Conservation (phyloP, 2,113 vertebrate species). For the Arizona elegans region DNA sequence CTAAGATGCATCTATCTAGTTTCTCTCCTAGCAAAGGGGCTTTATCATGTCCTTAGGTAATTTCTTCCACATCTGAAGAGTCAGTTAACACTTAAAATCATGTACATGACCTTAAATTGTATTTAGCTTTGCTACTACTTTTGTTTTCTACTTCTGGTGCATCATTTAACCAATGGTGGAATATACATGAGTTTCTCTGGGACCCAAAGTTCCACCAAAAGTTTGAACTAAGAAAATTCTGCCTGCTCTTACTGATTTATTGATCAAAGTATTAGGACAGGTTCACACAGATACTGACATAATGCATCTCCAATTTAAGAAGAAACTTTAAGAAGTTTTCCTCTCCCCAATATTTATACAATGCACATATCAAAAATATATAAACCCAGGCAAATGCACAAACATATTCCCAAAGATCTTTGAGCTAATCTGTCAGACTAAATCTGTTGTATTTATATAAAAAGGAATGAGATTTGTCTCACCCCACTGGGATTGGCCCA, state of each 20-base stretch:
- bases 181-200: no score
- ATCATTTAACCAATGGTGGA: background rate
- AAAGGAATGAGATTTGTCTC: background rate
- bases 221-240: no score
- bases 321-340: background rate
- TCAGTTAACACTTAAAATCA: background rate
- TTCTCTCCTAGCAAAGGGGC: background rate
- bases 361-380: background rate
- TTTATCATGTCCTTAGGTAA: background rate
- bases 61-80: background rate
- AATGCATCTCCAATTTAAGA: background rate
- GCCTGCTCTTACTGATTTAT: background rate
- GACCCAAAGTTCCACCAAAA: no score
- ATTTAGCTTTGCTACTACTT: background rate
- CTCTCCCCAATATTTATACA: background rate
- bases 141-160: background rate
- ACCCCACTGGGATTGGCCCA: background rate
- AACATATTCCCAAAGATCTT: background rate
- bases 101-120: background rate
- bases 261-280: background rate
- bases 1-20: background rate
- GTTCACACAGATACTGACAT: background rate
- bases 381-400: background rate
- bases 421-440: background rate
- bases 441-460: background rate